phyloP scores from a whole-genome alignment of 2,888 invertebrate species.

The Pheosia gnoma region DNA sequence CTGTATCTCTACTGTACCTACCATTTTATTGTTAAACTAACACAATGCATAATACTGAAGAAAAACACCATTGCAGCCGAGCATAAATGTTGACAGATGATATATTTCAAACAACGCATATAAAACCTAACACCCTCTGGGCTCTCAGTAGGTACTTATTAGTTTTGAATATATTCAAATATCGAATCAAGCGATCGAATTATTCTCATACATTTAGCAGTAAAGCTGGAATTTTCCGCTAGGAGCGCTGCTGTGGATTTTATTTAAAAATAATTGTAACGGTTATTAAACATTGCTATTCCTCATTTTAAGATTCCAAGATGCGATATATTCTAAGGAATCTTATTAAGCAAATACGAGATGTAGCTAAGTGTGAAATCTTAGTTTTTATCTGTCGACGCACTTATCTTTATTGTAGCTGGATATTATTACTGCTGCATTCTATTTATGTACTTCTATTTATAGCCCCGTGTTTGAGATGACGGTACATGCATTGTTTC shows the following conservation, averaged over 20 bases:
- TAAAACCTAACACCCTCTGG: no score
- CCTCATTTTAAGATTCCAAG: neutral
- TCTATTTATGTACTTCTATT: constrained; percentile 40
- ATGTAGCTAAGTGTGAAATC: neutral
- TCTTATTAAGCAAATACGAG: neutral
- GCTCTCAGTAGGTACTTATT: no score
- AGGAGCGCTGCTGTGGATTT: no score
- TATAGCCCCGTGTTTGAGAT: constrained; percentile 19
- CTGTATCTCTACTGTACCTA: neutral
- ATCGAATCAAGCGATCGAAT: no score
- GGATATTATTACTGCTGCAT: constrained; percentile 18
- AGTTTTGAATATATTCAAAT: no score
- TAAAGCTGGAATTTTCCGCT: no score
- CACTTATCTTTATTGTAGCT: constrained; percentile 5
- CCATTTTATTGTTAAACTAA: neutral
- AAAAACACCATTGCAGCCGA: neutral
- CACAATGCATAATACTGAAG: neutral
- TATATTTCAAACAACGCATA: no score
- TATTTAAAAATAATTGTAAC: neutral
- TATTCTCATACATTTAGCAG: no score
- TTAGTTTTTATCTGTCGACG: constrained; percentile 4
- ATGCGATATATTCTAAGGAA: neutral
- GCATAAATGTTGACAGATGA: neutral
- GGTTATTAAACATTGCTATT: neutral
- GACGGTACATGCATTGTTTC: neutral